Evolutionary conservation across 1,140 invertebrate species (phyloP).

Genomic region (Steinernema feltiae): DNA sequence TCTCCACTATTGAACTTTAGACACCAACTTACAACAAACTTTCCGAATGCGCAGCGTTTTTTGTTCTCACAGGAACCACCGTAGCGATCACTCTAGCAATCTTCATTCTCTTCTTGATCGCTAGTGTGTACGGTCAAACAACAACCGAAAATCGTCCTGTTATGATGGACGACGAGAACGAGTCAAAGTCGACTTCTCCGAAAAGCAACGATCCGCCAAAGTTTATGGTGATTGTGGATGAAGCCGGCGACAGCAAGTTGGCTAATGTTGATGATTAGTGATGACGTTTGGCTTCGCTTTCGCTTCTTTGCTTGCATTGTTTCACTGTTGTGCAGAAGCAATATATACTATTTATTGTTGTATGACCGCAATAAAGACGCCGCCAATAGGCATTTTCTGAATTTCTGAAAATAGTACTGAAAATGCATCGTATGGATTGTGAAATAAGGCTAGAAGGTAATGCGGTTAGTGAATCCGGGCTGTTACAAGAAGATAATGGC

Average conservation of each 20-base stretch:
- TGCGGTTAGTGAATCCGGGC: too few relatives aligned
- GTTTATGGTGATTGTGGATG: constrained; percentile 36
- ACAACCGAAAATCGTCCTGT: not conserved
- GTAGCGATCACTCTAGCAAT: constrained; percentile 21
- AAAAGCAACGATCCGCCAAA: constrained; percentile 27
- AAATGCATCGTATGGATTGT: too few relatives aligned
- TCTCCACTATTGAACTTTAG: constrained; percentile 15
- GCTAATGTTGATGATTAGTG: not conserved
- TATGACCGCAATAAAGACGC: not conserved
- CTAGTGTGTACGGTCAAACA: constrained; percentile 10
- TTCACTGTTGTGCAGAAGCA: too few relatives aligned
- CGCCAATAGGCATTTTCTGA: too few relatives aligned
- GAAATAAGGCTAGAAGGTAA: too few relatives aligned
- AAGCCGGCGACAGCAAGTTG: constrained; percentile 35
- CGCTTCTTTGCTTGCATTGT: not conserved
- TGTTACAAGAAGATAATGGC: too few relatives aligned
- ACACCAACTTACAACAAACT: constrained; percentile 18
- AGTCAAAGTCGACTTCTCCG: constrained; percentile 2
- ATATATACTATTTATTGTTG: not conserved
- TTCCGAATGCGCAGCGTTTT: not conserved
- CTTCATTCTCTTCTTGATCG: constrained; percentile 16
- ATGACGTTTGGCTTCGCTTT: too few relatives aligned
- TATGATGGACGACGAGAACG: constrained; percentile 7
- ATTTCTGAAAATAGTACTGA: too few relatives aligned
- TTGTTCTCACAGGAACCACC: constrained; percentile 20